phyloP scores from a whole-genome alignment of 2,113 vertebrate genomes.

The Sapajus apella region DNA sequence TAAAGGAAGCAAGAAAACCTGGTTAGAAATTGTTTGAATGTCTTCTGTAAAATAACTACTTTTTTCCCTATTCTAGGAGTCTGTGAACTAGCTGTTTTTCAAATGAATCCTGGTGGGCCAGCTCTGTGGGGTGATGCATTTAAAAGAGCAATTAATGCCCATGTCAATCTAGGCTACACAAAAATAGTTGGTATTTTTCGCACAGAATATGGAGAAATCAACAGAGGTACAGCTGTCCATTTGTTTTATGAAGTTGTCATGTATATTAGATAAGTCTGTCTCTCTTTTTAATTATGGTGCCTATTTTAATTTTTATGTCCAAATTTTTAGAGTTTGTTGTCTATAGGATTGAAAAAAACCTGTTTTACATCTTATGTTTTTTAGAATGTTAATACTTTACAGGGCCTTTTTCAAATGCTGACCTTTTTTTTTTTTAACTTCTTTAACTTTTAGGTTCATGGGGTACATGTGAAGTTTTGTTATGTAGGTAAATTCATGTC shows the following conservation, averaged over 20 bases:
- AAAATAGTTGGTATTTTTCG: slow-evolving; percentile 92
- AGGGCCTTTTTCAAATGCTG: slow-evolving; percentile 5
- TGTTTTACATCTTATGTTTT: neutral
- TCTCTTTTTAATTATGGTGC: neutral
- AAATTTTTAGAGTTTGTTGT: neutral
- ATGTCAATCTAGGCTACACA: slow-evolving; percentile 88
- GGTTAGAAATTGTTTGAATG: slow-evolving; percentile 26
- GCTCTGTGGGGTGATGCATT: slow-evolving; percentile 91
- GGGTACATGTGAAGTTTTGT: too few species aligned
- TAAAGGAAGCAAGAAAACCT: neutral
- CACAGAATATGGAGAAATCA: slow-evolving; percentile 90
- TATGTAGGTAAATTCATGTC: too few species aligned
- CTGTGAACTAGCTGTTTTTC: slow-evolving; percentile 91
- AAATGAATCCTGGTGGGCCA: slow-evolving; percentile 93
- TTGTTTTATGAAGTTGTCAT: neutral
- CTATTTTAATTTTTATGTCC: neutral
- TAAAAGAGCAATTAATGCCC: slow-evolving; percentile 85
- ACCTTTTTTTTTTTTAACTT: neutral
- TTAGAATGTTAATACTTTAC: neutral
- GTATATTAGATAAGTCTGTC: neutral
- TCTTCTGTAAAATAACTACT: slow-evolving; percentile 21
- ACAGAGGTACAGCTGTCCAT: slow-evolving; percentile 86
- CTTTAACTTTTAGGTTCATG: too few species aligned
- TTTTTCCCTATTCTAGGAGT: slow-evolving; percentile 85
- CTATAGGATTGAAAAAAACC: neutral